These are phyloP conservation scores for Rhagium mordax DNA, from an alignment of 2,888 invertebrate genomes.

Conservation along the genomic window DNA sequence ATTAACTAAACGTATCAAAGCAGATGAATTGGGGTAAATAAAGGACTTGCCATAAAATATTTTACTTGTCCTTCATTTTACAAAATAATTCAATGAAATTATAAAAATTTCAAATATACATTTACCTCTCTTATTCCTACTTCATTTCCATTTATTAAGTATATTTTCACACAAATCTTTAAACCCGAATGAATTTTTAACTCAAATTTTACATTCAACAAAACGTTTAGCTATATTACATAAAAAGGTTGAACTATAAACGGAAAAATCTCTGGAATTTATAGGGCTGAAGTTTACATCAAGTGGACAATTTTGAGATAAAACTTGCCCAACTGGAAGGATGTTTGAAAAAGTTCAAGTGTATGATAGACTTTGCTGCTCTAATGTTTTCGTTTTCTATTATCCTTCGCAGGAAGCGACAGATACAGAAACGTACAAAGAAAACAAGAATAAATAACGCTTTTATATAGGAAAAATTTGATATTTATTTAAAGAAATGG, in stretches of 20 bases:
- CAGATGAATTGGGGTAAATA: too few relatives aligned
- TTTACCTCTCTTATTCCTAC: background rate
- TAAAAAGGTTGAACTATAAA: constrained; percentile 33
- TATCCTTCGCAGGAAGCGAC: constrained; percentile 24
- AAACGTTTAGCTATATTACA: constrained; percentile 6
- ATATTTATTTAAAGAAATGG: background rate
- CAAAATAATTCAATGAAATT: too few relatives aligned
- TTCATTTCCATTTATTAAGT: background rate
- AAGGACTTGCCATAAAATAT: too few relatives aligned
- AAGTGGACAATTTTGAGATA: constrained; percentile 60
- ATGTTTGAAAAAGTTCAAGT: constrained; percentile 42
- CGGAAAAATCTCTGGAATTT: constrained; percentile 58
- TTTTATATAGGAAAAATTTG: background rate
- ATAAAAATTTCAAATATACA: background rate
- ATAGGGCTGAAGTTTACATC: constrained; percentile 56
- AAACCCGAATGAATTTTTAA: background rate
- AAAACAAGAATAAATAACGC: constrained; percentile 6
- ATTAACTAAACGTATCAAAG: too few relatives aligned
- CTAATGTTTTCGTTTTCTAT: constrained; percentile 30
- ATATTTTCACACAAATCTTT: background rate
- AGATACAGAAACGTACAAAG: constrained; percentile 13
- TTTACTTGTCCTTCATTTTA: too few relatives aligned
- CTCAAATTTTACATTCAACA: background rate
- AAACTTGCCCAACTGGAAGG: constrained; percentile 58
- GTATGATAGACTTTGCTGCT: constrained; percentile 35